Evolutionary conservation across 92 coral and sea anemone species (phyloP).

Genomic region (Paramuricea clavata): DNA sequence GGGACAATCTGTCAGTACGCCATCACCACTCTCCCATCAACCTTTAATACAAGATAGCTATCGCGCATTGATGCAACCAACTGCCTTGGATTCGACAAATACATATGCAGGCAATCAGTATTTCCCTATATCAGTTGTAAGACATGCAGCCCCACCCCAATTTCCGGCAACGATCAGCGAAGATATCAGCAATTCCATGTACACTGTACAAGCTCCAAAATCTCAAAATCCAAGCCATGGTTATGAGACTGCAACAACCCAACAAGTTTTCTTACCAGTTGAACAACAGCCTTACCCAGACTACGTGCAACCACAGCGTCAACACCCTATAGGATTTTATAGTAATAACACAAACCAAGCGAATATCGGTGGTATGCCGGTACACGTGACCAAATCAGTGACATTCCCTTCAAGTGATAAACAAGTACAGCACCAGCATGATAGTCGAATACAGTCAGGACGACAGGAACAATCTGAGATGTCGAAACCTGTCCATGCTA

Average conservation of each 20-base stretch:
- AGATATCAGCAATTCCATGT: constrained; percentile 58
- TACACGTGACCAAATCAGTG: constrained; percentile 70
- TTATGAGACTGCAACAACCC: constrained; percentile 25
- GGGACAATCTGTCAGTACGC: constrained; percentile 81
- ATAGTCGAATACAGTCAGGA: constrained; percentile 67
- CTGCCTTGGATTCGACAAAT: constrained; percentile 79
- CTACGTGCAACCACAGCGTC: constrained; percentile 28
- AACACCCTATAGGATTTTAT: constrained; percentile 9
- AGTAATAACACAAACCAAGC: constrained; percentile 33
- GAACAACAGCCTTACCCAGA: constrained; percentile 19
- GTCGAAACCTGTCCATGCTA: constrained; percentile 95
- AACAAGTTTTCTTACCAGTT: constrained; percentile 27
- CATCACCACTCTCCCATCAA: constrained; percentile 91
- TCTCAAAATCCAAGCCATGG: constrained; percentile 11
- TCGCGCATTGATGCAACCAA: constrained; percentile 28
- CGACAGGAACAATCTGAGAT: constrained; percentile 72
- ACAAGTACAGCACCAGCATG: constrained; percentile 67
- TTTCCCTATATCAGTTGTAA: constrained; percentile 79
- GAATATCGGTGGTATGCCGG: constrained; percentile 55
- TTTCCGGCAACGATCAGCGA: constrained; percentile 66
- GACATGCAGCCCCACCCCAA: constrained; percentile 80
- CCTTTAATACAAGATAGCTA: constrained; percentile 46
- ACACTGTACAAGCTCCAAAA: constrained; percentile 75
- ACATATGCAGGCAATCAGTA: constrained; percentile 85
- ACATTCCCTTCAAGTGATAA: constrained; percentile 69